Conservation (phyloP, 2,113 vertebrate species). For the Lophura nycthemera region DNA sequence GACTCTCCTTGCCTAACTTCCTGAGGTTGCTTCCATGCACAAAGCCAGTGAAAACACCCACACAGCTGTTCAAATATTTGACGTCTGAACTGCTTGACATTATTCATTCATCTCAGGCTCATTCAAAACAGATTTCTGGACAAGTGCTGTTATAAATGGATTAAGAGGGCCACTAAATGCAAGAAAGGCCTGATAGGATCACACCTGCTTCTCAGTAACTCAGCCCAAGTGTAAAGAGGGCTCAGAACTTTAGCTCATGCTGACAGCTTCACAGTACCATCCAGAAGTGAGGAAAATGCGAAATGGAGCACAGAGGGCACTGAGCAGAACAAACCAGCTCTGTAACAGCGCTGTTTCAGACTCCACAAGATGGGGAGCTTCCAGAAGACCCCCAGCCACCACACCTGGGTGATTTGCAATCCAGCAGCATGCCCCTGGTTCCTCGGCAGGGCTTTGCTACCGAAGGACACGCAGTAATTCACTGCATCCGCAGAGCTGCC, state of each 20-base stretch:
- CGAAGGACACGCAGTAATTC: conserved; percentile 1
- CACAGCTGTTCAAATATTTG: conserved; percentile 88
- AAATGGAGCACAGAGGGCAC: background rate
- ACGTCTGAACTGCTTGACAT: conserved; percentile 82
- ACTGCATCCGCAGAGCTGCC: background rate
- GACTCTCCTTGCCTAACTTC: conserved; percentile 64
- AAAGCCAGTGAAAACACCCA: conserved; percentile 80
- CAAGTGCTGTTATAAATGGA: conserved; percentile 79
- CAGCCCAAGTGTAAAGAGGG: conserved; percentile 37
- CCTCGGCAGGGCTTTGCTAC: background rate
- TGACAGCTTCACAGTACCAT: accelerated
- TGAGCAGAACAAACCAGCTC: background rate
- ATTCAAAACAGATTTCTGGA: conserved; percentile 82
- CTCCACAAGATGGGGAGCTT: background rate
- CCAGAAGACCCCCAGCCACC: background rate
- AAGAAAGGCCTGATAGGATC: conserved; percentile 44
- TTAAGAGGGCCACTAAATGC: conserved; percentile 72
- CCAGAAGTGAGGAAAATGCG: background rate
- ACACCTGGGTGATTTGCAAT: background rate
- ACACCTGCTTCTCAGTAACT: conserved; percentile 77
- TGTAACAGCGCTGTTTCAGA: background rate
- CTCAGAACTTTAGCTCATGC: conserved; percentile 33
- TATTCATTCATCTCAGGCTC: conserved; percentile 83
- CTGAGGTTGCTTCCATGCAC: conserved; percentile 74
- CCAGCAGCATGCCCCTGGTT: background rate